These are phyloP conservation scores for Mugil cephalus DNA, from an alignment of 2,113 vertebrate genomes.

Conservation along the genomic window DNA sequence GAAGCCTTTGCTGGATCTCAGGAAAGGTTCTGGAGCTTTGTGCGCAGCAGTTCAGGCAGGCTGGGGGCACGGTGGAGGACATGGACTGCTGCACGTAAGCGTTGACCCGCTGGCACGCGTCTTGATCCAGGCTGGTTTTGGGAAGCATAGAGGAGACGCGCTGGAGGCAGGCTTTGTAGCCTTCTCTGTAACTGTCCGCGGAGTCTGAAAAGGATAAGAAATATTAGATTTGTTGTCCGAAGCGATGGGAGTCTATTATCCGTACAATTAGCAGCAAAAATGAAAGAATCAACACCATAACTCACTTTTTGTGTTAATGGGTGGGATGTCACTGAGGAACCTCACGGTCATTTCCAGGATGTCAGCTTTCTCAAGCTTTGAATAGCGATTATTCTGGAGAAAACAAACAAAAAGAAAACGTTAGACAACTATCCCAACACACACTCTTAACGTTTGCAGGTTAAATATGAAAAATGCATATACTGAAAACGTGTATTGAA, in stretches of 20 bases:
- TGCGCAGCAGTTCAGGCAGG: conserved; percentile 74
- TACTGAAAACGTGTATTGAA: neutral
- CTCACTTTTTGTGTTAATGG: conserved; percentile 80
- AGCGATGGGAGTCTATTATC: fast-evolving
- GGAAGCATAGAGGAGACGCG: conserved; percentile 84
- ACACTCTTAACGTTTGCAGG: fast-evolving
- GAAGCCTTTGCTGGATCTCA: conserved; percentile 73
- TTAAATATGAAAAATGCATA: neutral
- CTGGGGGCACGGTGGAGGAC: conserved; percentile 43
- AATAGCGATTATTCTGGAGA: conserved; percentile 84
- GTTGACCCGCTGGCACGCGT: conserved; percentile 80
- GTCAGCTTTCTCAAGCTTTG: conserved; percentile 93
- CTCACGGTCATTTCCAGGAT: conserved; percentile 93
- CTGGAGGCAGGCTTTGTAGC: conserved; percentile 88
- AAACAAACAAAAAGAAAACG: conserved; percentile 9
- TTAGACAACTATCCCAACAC: neutral
- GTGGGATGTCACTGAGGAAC: conserved; percentile 87
- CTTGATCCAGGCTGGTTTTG: conserved; percentile 77
- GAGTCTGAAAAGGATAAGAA: conserved; percentile 54
- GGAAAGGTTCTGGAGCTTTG: conserved; percentile 68
- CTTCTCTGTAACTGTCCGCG: conserved; percentile 84
- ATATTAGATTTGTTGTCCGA: conserved; percentile 27
- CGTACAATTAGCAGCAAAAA: neutral
- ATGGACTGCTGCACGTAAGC: conserved; percentile 81
- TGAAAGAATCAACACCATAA: neutral